These are phyloP conservation scores for Lasioglossum baleicum DNA, from an alignment of 1,140 invertebrate genomes.

Conservation along the genomic window DNA sequence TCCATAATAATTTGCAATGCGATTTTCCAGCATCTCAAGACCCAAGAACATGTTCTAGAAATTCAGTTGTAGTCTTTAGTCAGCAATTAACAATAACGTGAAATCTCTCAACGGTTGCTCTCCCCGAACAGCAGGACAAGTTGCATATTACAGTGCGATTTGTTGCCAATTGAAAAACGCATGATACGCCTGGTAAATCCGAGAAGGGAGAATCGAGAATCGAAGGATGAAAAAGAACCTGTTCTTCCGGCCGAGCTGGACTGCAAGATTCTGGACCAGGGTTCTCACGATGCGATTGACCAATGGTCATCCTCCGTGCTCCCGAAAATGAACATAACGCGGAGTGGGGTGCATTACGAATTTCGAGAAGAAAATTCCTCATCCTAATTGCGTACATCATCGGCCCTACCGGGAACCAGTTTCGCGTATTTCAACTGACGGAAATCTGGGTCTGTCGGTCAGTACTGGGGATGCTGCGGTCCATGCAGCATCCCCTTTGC, in stretches of 20 bases:
- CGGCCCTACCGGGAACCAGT: conserved; percentile 62
- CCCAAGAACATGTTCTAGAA: too few relatives aligned
- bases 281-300: conserved; percentile 72
- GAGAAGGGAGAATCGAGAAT: conserved; percentile 18
- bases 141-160: not conserved
- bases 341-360: conserved; percentile 53
- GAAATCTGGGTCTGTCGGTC: conserved; percentile 64
- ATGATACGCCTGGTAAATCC: conserved; percentile 1
- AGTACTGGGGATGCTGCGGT: conserved; percentile 73
- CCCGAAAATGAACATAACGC: conserved; percentile 40
- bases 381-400: conserved; percentile 54
- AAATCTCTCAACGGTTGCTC: not conserved
- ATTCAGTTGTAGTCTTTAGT: too few relatives aligned
- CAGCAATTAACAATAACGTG: too few relatives aligned
- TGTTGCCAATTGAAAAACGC: not conserved
- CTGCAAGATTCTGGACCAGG: conserved; percentile 54
- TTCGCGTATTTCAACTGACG: conserved; percentile 62
- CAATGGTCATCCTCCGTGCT: conserved; percentile 59
- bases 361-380: conserved; percentile 66
- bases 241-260: conserved; percentile 59
- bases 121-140: not conserved
- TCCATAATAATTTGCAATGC: too few relatives aligned
- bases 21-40: too few relatives aligned
- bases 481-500: conserved; percentile 66
- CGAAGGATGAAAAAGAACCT: conserved; percentile 62